Conservation (phyloP, 2,797 vertebrate species). For the Mionectes olivaceus region DNA sequence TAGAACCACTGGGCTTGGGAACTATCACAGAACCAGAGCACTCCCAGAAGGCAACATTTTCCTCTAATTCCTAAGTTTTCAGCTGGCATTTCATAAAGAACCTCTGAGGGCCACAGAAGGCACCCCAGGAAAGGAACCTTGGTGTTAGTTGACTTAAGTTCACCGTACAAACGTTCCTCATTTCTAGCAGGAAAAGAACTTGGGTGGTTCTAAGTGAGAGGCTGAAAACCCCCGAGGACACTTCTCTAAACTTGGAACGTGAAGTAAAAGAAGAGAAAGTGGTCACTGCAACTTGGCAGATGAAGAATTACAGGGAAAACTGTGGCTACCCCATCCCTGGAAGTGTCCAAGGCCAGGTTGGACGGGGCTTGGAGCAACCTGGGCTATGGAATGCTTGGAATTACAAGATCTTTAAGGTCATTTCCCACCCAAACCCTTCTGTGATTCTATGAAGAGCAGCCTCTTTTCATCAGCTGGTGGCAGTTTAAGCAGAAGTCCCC, state of each 20-base stretch:
- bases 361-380: neutral
- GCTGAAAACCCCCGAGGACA: neutral
- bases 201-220: neutral
- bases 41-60: neutral
- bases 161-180: neutral
- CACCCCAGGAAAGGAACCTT: conserved; percentile 5
- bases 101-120: neutral
- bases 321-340: too few relatives aligned
- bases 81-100: neutral
- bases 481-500: neutral
- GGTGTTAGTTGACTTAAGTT: neutral
- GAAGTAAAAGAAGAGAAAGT: neutral
- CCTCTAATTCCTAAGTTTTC: neutral
- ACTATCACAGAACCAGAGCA: neutral
- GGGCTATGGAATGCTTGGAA: neutral
- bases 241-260: neutral
- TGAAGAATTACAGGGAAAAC: neutral
- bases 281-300: neutral
- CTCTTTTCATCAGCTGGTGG: neutral
- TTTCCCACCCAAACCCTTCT: neutral
- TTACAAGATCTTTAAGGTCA: neutral
- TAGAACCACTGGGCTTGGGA: neutral
- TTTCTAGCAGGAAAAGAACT: conserved; percentile 32
- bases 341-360: neutral
- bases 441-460: neutral